phyloP scores from a whole-genome alignment of 2,113 vertebrate genomes.

The Zapornia atra region DNA sequence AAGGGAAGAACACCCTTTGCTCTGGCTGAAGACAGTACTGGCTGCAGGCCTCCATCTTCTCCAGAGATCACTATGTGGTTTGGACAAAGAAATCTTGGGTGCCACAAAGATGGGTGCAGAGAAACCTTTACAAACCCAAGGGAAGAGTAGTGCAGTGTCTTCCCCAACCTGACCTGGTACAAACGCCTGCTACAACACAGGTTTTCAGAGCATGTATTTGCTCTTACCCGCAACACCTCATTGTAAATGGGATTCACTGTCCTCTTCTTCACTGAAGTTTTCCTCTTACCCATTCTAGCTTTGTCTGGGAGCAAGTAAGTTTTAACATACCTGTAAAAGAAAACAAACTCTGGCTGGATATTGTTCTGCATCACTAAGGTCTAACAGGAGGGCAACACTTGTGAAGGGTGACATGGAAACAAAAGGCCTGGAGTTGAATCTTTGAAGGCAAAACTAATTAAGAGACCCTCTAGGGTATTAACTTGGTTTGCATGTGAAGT shows the following conservation, averaged over 20 bases:
- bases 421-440: background rate
- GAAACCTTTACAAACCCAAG: background rate
- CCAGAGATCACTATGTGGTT: background rate
- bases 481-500: background rate
- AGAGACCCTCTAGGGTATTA: background rate
- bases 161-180: background rate
- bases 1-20: background rate
- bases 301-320: conserved; percentile 78
- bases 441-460: background rate
- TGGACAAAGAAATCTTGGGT: background rate
- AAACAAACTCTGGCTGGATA: background rate
- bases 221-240: conserved; percentile 71
- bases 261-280: conserved; percentile 75
- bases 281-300: conserved; percentile 78
- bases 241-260: conserved; percentile 75
- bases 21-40: background rate
- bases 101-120: background rate
- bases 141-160: background rate
- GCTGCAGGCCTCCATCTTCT: background rate
- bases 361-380: background rate
- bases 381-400: background rate
- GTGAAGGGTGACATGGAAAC: background rate
- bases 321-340: conserved; percentile 73
- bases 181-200: background rate
- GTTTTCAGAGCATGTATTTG: background rate